Evolutionary conservation across 2,113 vertebrate genomes (phyloP), one percentile per base, ranked within the genome.

Genomic region (Oenanthe oenanthe): DNA sequence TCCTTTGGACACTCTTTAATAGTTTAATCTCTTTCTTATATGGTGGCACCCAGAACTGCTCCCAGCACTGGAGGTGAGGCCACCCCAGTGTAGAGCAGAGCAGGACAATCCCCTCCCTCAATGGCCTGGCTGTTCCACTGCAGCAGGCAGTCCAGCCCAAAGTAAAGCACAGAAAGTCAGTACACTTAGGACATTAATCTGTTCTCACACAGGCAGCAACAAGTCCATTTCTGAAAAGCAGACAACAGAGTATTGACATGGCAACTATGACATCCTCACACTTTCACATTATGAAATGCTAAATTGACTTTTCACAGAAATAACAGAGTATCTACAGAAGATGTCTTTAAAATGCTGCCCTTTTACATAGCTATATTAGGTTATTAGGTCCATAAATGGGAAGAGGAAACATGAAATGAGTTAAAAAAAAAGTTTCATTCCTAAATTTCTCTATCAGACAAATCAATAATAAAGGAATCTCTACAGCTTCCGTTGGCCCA

Each of bases 91-190:
- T 31, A 87, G 19, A 71, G 29, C 48, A 71, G 24, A 62, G 58
- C 4, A 0, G 14, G 36, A 58, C 67, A 88, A 73, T 50, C 18
- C 14, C 15, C 22, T 66, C 32, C 12, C 36, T 73, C 0, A 1
- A 3, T 13, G 0, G 0, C 6, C 26, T n/a, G 34, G 40, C 60
- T 61, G 11, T 12, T 34, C 57, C 31, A 40, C 60, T 40, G 63
- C 38, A 87, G 43, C 74, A 77, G 17, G 32, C 43, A 70, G 42
- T 16, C 36, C 53, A 50, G 63, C 19, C 65, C 2, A 25, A 65
- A 84, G 58, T 26, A 67, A 71, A 68, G 32, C 56, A 81, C 20
- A 88, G 42, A 38, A 78, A 85, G 48, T 57, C 61, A 85, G 17
- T 25, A 75, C 18, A 31, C 51, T 67, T 40, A 29, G 38, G 22